Percentiles rank a stretch among this genome's conserved stretches.
These are phyloP conservation scores for Podarcis muralis DNA, from an alignment of 2,113 vertebrate species.

Conservation along the genomic window DNA sequence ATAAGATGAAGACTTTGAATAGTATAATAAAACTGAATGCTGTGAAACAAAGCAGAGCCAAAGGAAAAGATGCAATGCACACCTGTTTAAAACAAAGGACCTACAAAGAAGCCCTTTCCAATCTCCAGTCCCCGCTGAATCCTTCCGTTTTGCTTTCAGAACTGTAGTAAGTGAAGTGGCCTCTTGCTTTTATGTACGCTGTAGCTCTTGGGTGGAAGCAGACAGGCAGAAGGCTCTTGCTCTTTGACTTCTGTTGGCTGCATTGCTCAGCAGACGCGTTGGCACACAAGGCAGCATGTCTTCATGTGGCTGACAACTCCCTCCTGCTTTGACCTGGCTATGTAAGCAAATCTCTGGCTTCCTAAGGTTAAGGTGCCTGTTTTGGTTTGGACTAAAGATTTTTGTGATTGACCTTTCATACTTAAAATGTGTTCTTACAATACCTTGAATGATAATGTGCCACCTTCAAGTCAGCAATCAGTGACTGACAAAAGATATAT, in stretches of 20 bases:
- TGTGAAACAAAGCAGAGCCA: constrained; percentile 89
- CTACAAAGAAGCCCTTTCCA: constrained; percentile 91
- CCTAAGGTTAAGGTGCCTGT: background rate
- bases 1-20: constrained; percentile 95
- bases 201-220: background rate
- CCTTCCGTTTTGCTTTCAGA: constrained; percentile 91
- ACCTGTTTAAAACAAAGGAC: constrained; percentile 92
- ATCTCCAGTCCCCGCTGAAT: constrained; percentile 92
- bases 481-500: background rate
- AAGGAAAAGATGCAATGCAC: constrained; percentile 94
- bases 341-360: background rate
- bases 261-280: background rate
- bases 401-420: background rate
- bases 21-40: constrained; percentile 94
- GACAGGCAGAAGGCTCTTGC: background rate
- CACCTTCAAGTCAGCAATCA: background rate
- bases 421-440: background rate
- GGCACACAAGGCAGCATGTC: background rate
- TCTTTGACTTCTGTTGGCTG: constrained; percentile 42
- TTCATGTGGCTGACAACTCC: background rate
- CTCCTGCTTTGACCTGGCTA: background rate
- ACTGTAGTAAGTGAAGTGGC: constrained; percentile 85
- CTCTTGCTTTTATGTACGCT: background rate
- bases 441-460: background rate
- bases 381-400: background rate